A percentile compares a stretch with the other conserved stretches of the same genome.
These are phyloP conservation scores for Chrysolina oricalcia DNA, from an alignment of 2,888 invertebrate species.

Conservation along the genomic window DNA sequence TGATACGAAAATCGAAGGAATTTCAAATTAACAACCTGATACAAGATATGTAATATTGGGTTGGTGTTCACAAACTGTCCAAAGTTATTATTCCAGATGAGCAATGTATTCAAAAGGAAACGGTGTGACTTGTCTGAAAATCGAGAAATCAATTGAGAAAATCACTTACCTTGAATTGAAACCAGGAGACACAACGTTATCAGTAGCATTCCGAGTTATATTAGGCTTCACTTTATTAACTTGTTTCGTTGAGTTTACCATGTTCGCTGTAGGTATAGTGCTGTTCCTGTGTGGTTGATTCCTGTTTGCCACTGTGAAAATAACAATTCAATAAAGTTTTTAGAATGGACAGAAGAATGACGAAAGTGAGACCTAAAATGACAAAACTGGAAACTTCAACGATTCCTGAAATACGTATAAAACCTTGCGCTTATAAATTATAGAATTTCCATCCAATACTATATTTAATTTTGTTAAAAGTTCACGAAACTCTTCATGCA, in stretches of 20 bases:
- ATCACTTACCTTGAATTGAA: constrained; percentile 77
- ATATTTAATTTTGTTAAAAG: no score
- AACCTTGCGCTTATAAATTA: no score
- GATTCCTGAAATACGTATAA: no score
- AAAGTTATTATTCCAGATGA: neutral
- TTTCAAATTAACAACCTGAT: constrained; percentile 9
- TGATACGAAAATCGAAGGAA: no score
- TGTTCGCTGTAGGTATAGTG: constrained; percentile 78
- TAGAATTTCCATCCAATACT: no score
- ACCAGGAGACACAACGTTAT: constrained; percentile 81
- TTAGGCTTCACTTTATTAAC: constrained; percentile 93
- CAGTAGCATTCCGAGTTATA: constrained; percentile 84
- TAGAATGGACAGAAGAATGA: neutral
- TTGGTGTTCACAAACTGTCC: neutral
- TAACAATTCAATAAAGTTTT: constrained; percentile 22
- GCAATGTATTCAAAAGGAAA: neutral
- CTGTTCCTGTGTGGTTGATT: constrained; percentile 81
- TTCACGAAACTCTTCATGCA: no score
- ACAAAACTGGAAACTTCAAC: neutral
- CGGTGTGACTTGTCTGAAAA: neutral
- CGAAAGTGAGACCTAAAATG: neutral
- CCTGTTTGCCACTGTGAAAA: constrained; percentile 82
- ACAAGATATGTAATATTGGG: constrained; percentile 18
- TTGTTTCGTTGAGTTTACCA: constrained; percentile 86
- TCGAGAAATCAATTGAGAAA: neutral